Percentiles rank a stretch among this genome's conserved stretches.
Conservation (phyloP, 2,113 vertebrate species). For the Tenebrosternarchus preto region DNA sequence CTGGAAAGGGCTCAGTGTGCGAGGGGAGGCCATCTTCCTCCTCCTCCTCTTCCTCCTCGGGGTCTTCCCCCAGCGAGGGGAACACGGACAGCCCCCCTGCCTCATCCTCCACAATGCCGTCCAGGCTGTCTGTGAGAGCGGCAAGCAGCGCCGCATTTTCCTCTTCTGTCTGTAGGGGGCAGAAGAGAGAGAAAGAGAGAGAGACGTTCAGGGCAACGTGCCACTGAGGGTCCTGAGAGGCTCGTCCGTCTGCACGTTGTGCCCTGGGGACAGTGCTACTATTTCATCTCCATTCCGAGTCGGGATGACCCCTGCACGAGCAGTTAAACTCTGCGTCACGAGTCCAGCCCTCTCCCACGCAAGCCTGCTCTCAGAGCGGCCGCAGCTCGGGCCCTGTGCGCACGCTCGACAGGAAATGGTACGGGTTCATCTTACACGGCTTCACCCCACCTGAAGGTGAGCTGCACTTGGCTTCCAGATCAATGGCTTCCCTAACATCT, state of each 20-base stretch:
- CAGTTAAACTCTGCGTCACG: neutral
- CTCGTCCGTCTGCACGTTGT: slow-evolving; percentile 31
- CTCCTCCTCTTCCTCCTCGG: slow-evolving; percentile 74
- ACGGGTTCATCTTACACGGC: slow-evolving; percentile 58
- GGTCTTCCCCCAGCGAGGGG: slow-evolving; percentile 81
- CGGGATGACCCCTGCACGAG: neutral
- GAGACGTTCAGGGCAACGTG: slow-evolving; percentile 9
- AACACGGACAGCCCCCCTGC: slow-evolving; percentile 88
- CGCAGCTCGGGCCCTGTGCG: too few relatives aligned
- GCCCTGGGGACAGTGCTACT: neutral
- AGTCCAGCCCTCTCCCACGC: neutral
- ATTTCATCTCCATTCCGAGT: slow-evolving; percentile 6
- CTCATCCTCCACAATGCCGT: slow-evolving; percentile 91
- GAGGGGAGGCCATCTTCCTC: slow-evolving; percentile 70
- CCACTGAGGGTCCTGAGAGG: neutral
- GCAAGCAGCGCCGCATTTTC: slow-evolving; percentile 95
- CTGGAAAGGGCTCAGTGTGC: slow-evolving; percentile 65
- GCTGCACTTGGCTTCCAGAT: slow-evolving; percentile 35
- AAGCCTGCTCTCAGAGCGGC: neutral
- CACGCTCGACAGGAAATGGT: slow-evolving; percentile 46
- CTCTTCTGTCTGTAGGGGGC: slow-evolving; percentile 81
- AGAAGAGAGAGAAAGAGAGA: slow-evolving; percentile 40
- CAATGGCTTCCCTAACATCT: slow-evolving; percentile 38
- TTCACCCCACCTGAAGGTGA: slow-evolving; percentile 46
- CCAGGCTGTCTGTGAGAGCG: slow-evolving; percentile 92